Conservation (phyloP, 1,140 invertebrate genomes). For the Zophobas atratus region DNA sequence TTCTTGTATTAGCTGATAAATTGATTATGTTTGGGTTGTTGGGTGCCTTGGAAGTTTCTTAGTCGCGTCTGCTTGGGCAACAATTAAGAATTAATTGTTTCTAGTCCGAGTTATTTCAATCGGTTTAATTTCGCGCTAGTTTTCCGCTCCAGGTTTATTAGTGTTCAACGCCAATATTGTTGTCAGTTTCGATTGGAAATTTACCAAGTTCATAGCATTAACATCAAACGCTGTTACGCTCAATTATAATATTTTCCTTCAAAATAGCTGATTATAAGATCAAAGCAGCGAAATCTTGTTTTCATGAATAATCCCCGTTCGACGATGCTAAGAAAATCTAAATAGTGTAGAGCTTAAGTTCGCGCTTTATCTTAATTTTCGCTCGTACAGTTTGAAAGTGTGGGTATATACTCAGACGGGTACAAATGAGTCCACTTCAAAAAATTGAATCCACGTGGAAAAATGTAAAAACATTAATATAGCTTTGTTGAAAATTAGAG, state of each 20-base stretch:
- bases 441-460: neutral
- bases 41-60: neutral
- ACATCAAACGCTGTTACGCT: slow-evolving; percentile 8
- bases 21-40: no score
- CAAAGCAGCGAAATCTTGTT: slow-evolving; percentile 16
- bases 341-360: no score
- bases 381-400: no score
- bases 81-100: no score
- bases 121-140: no score
- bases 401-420: neutral
- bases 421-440: neutral
- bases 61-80: no score
- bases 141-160: no score
- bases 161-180: no score
- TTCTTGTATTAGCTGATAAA: neutral
- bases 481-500: neutral
- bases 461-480: neutral
- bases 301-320: neutral
- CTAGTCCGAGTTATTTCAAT: no score
- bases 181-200: neutral
- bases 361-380: no score
- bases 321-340: neutral
- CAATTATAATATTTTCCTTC: slow-evolving; percentile 12
- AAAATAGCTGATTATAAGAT: slow-evolving; percentile 23
- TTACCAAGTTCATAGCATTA: slow-evolving; percentile 10